Percentiles rank a stretch among this genome's conserved stretches.
These are phyloP conservation scores for Notocelia uddmanniana DNA, from an alignment of 2,888 invertebrate genomes.

Conservation along the genomic window DNA sequence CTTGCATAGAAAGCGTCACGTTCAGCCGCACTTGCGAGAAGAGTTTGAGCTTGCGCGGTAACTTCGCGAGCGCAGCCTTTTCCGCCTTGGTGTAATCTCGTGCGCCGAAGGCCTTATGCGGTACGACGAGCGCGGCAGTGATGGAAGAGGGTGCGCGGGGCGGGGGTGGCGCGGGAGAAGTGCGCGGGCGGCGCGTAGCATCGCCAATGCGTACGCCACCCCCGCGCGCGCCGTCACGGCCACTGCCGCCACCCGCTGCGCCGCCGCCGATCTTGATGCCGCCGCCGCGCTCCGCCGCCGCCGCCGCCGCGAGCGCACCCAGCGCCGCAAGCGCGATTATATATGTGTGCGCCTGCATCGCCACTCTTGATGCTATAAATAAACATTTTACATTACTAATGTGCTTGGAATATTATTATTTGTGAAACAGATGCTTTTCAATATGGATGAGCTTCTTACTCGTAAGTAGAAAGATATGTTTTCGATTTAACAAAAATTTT, in stretches of 20 bases:
- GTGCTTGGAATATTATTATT: not conserved
- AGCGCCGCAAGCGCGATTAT: conserved; percentile 77
- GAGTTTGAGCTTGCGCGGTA: conserved; percentile 89
- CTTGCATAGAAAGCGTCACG: conserved; percentile 89
- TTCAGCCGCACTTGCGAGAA: conserved; percentile 90
- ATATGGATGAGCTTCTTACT: too few species aligned
- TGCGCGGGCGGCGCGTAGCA: conserved; percentile 75
- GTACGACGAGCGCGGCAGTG: conserved; percentile 90
- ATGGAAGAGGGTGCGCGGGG: conserved; percentile 82
- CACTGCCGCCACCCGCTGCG: conserved; percentile 63
- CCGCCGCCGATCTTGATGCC: conserved; percentile 75
- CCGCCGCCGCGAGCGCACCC: conserved; percentile 71
- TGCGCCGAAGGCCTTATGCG: conserved; percentile 91
- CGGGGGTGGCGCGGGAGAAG: conserved; percentile 77
- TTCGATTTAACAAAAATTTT: too few species aligned
- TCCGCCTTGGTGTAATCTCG: conserved; percentile 90
- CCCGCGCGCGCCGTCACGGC: conserved; percentile 72
- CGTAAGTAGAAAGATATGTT: too few species aligned
- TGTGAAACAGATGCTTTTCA: not conserved
- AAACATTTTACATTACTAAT: not conserved
- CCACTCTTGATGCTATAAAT: conserved; percentile 71
- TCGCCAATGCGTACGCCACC: conserved; percentile 74
- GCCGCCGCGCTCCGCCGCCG: conserved; percentile 73
- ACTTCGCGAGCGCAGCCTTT: conserved; percentile 87
- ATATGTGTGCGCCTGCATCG: conserved; percentile 80